Evolutionary conservation across 1,140 invertebrate genomes (phyloP), one percentile per base, ranked within the genome.

Genomic region (Pseudobourletiella spinata): DNA sequence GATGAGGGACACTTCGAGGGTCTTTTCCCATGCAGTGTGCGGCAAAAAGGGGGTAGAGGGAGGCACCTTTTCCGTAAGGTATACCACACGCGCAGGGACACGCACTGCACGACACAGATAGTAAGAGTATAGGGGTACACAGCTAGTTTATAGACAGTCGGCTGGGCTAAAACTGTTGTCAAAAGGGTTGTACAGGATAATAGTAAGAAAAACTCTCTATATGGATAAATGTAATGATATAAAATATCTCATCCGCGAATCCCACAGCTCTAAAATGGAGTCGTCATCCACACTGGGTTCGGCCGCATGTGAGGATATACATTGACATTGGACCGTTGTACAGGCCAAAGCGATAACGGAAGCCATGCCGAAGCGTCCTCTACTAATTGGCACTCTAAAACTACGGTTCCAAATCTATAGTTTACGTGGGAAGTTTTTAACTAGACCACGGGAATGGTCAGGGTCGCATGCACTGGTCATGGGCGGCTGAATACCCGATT

Each of bases 251-350:
- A n/a, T n/a, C n/a, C n/a, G n/a, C n/a, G n/a, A n/a, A n/a, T n/a
- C n/a, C n/a, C n/a, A n/a, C n/a, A n/a, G n/a, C n/a, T n/a, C n/a
- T n/a, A n/a, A n/a, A n/a, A n/a, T n/a, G n/a, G n/a, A n/a, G n/a
- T n/a, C n/a, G n/a, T n/a, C n/a, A n/a, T n/a, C n/a, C n/a, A n/a
- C n/a, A n/a, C n/a, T n/a, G n/a, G n/a, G n/a, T n/a, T n/a, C n/a
- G n/a, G n/a, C n/a, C n/a, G n/a, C n/a, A n/a, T n/a, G n/a, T n/a
- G n/a, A n/a, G n/a, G n/a, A n/a, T n/a, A n/a, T n/a, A n/a, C n/a
- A n/a, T n/a, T n/a, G n/a, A n/a, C n/a, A n/a, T 61, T 61, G 39
- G 59, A 61, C 59, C 59, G 32, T 60, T 61, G 32, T 61, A 32
- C 56, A 39, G 59, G 59, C 59, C 59, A 52, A 61, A 61, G 59